Percentiles rank a stretch among this genome's conserved stretches.
Conservation (phyloP, 2,888 invertebrate genomes). For the Agrypnus murinus region DNA sequence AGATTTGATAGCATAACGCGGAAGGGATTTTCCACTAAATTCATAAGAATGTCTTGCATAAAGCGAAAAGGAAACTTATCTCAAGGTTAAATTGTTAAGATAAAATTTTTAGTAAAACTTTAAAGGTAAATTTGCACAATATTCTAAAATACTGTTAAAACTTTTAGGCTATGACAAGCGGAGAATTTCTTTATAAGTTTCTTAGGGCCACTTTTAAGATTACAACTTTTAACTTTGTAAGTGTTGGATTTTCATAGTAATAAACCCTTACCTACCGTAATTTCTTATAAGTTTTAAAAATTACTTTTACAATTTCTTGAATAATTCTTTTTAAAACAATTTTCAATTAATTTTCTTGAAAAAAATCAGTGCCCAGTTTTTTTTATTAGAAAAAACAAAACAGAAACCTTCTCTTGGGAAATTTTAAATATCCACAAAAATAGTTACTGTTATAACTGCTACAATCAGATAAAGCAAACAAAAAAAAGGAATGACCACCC, state of each 20-base stretch:
- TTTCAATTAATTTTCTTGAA: too few relatives aligned
- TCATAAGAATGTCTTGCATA: too few relatives aligned
- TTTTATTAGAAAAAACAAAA: too few relatives aligned
- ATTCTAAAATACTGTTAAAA: conserved; percentile 2
- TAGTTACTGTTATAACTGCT: too few relatives aligned
- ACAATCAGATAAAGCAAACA: too few relatives aligned
- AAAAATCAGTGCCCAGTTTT: too few relatives aligned
- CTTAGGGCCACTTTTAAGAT: conserved; percentile 8
- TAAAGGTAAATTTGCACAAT: conserved; percentile 12
- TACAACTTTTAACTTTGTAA: conserved; percentile 2
- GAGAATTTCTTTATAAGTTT: conserved; percentile 6
- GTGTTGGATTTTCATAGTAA: conserved; percentile 1
- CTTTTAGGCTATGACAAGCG: background rate
- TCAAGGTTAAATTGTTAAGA: conserved; percentile 6
- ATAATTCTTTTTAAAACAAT: too few relatives aligned
- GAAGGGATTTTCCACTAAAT: background rate
- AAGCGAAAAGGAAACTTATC: background rate
- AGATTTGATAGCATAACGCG: background rate
- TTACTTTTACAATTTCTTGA: too few relatives aligned
- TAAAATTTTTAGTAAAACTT: background rate
- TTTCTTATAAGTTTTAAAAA: background rate
- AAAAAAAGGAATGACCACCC: too few relatives aligned
- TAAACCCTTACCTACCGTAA: conserved; percentile 19
- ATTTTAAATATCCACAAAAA: too few relatives aligned
- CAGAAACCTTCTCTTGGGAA: too few relatives aligned